Conservation (phyloP, 2,113 vertebrate genomes). For the Capra hircus region DNA sequence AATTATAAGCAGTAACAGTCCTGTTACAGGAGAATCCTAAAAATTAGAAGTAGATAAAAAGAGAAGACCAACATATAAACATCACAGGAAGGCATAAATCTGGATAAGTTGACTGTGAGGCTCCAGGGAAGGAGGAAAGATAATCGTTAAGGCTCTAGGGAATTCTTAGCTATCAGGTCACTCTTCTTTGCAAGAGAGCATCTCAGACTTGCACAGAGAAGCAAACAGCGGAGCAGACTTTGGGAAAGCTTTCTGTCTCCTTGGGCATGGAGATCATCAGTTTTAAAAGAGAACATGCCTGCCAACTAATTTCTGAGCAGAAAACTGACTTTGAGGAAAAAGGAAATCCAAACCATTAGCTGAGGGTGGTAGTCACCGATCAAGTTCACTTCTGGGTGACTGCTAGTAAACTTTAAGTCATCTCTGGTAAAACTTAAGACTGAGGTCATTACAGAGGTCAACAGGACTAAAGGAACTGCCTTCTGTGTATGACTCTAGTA, state of each 20-base stretch:
- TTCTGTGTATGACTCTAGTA: background rate
- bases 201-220: background rate
- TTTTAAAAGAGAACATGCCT: background rate
- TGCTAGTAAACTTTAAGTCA: background rate
- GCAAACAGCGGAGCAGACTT: background rate
- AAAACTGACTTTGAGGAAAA: background rate
- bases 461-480: background rate
- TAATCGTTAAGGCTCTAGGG: background rate
- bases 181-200: background rate
- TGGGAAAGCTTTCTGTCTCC: background rate
- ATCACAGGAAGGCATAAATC: background rate
- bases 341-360: background rate
- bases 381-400: background rate
- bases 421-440: background rate
- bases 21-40: background rate
- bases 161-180: background rate
- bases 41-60: background rate
- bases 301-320: background rate
- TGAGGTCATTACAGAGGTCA: background rate
- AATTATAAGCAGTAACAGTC: background rate
- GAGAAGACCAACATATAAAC: background rate
- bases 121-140: background rate
- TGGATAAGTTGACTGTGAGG: background rate
- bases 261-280: background rate
- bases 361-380: background rate